Evolutionary conservation across 1,140 invertebrate genomes (phyloP), one percentile per base, ranked within the genome.

Genomic region (Galleria mellonella): DNA sequence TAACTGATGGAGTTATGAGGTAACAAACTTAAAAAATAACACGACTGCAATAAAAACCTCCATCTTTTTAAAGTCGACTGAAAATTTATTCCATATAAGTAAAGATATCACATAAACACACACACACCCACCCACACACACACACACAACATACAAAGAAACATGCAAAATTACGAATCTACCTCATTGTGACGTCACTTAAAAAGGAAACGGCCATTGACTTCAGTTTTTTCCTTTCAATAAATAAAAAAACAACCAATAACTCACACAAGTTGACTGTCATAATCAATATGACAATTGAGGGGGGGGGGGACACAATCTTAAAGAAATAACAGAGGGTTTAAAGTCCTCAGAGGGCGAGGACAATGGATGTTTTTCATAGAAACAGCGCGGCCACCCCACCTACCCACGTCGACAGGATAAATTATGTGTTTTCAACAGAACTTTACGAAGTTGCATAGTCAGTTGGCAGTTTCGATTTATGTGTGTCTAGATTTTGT

Each of bases 291-390:
- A 73, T 65, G 55, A 39, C 51, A 52, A 60, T 60, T 50, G 50
- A 53, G 46, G 66, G 67, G 72, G 70, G 70, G 61, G 46, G 66
- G 67, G 72, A 67, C 68, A 59, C 68, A 73, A 76, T 76, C 70
- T 73, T 73, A 45, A 69, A 74, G 59, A 15, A 40, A 48, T 28
- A 58, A 56, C 46, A 45, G 57, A 67, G 70, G 72, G 72, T 54
- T 73, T 65, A 70, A 73, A 76, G 49, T 76, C 72, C 70, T 69
- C 57, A 45, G 70, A 53, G 72, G 72, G 70, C 55, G 45, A 45
- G 43, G 50, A 76, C 70, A 76, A 76, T 65, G 53, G 61, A 51
- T 72, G 67, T 76, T 76, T 76, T 73, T 73, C 70, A 64, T 72
- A 67, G 56, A 62, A 67, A 52, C 59, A 48, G 47, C 54, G 49